Conservation (phyloP, 2,888 invertebrate genomes). For the Amorpha juglandis region DNA sequence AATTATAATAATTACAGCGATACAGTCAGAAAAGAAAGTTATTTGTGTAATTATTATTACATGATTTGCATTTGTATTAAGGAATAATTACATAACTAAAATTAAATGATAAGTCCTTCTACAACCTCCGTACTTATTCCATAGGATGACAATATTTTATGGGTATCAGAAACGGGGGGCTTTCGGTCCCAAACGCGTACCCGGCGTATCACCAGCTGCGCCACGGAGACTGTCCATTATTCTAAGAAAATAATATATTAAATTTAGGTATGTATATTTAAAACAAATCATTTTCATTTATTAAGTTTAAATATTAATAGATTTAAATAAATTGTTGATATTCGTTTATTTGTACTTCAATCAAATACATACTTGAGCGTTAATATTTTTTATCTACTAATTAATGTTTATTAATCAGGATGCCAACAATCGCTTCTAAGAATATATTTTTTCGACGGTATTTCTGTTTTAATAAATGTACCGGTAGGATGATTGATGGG, state of each 20-base stretch:
- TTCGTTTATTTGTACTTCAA: neutral
- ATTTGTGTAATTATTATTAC: neutral
- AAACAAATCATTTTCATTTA: neutral
- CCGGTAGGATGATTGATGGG: no score
- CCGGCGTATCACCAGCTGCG: no score
- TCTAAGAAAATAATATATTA: no score
- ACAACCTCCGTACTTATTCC: no score
- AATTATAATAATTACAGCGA: slow-evolving; percentile 1
- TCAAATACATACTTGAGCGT: neutral
- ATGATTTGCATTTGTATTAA: no score
- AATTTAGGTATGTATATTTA: no score
- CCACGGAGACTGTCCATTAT: no score
- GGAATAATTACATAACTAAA: no score
- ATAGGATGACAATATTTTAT: no score
- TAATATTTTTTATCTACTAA: neutral
- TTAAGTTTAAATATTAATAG: neutral
- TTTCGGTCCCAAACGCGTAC: no score
- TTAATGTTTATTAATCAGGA: neutral
- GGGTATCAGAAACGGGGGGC: no score
- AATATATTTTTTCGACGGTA: slow-evolving; percentile 1
- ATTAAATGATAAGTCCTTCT: no score
- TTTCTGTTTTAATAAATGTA: neutral
- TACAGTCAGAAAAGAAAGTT: slow-evolving; percentile 2
- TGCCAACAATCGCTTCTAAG: neutral
- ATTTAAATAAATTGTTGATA: neutral